These are phyloP conservation scores for Pardosa pseudoannulata DNA, from an alignment of 2,888 invertebrate species.

Conservation along the genomic window DNA sequence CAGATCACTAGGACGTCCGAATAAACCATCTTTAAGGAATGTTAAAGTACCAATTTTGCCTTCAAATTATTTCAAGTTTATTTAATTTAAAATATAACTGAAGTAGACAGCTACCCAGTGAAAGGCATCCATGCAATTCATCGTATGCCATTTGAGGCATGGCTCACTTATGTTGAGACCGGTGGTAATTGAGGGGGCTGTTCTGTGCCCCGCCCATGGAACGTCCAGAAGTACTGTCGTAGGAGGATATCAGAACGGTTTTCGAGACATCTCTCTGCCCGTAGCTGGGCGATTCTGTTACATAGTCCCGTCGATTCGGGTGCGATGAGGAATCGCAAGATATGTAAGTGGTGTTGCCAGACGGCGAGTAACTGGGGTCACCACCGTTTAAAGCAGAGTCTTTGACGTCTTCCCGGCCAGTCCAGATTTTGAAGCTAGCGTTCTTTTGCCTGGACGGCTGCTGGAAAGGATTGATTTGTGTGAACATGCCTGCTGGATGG, in stretches of 20 bases:
- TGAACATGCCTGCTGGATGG: slow-evolving; percentile 60
- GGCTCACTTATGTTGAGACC: slow-evolving; percentile 19
- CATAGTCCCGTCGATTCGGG: background rate
- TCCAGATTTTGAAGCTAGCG: slow-evolving; percentile 15
- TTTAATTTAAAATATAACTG: no score
- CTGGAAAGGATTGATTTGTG: slow-evolving; percentile 67
- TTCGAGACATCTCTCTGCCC: slow-evolving; percentile 9
- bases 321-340: slow-evolving; percentile 24
- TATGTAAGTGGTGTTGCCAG: background rate
- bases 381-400: background rate
- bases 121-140: no score
- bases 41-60: no score
- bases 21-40: no score
- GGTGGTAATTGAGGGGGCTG: background rate
- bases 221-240: slow-evolving; percentile 9
- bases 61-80: no score
- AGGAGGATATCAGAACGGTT: slow-evolving; percentile 24
- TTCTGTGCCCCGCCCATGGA: background rate
- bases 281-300: background rate
- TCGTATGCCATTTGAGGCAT: no score
- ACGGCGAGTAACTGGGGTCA: background rate
- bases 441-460: slow-evolving; percentile 36
- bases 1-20: no score
- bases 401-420: slow-evolving; percentile 9
- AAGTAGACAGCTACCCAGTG: no score